phyloP scores from a whole-genome alignment of 2,113 vertebrate species.

The Ceuthmochares aereus region DNA sequence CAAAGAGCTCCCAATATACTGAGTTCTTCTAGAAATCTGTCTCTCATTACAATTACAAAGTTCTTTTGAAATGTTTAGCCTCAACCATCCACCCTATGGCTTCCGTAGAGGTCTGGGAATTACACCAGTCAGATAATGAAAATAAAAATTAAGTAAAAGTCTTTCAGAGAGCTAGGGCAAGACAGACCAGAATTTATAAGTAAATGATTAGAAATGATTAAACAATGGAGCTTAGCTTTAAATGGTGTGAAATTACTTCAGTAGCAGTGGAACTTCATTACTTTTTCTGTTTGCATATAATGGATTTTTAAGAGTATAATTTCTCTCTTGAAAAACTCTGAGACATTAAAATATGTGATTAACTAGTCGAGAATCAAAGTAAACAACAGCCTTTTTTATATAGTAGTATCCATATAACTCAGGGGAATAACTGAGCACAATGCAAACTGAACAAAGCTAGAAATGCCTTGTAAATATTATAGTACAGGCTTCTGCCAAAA shows the following conservation, averaged over 20 bases:
- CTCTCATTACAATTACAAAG: neutral
- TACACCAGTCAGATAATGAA: neutral
- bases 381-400: conserved; percentile 52
- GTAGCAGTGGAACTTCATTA: conserved; percentile 30
- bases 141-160: neutral
- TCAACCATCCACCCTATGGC: neutral
- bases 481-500: conserved; percentile 60
- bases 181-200: neutral
- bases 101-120: neutral
- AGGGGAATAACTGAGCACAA: conserved; percentile 52
- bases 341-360: conserved; percentile 47
- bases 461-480: conserved; percentile 69
- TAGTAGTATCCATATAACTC: conserved; percentile 42
- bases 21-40: neutral
- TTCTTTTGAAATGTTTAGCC: neutral
- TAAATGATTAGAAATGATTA: conserved; percentile 21
- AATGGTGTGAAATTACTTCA: conserved; percentile 51
- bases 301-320: conserved; percentile 24
- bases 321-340: conserved; percentile 33
- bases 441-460: conserved; percentile 52
- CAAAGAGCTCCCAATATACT: neutral
- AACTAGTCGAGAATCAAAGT: conserved; percentile 36
- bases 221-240: conserved; percentile 11
- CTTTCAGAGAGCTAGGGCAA: neutral
- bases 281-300: conserved; percentile 11